These are phyloP conservation scores for Trilocha varians DNA, from an alignment of 2,888 invertebrate species.

Conservation along the genomic window DNA sequence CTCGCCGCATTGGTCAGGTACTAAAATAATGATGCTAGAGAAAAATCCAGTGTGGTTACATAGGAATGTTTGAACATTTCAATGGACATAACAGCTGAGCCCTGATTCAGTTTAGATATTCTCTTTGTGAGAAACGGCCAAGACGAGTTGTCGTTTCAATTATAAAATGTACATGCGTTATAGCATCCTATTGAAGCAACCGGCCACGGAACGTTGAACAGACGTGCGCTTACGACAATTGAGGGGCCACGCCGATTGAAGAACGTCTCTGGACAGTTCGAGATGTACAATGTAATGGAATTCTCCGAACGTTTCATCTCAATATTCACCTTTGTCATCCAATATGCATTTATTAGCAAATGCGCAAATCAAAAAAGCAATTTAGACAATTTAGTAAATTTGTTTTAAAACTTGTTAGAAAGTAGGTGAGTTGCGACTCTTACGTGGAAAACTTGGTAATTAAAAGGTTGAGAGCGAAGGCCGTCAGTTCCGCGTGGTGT, in stretches of 20 bases:
- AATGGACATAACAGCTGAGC: constrained; percentile 60
- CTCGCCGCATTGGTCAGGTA: constrained; percentile 1
- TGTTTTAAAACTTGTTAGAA: constrained; percentile 5
- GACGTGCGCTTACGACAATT: constrained; percentile 40
- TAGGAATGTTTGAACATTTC: constrained; percentile 35
- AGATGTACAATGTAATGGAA: constrained; percentile 33
- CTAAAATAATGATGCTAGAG: constrained; percentile 32
- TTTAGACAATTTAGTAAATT: neutral
- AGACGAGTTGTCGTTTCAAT: constrained; percentile 43
- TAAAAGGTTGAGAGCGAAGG: constrained; percentile 68
- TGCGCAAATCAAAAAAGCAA: no score
- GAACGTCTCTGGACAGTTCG: constrained; percentile 31
- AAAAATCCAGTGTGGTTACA: constrained; percentile 15
- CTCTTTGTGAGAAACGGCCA: neutral
- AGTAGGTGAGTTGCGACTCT: constrained; percentile 10
- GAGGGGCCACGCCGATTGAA: constrained; percentile 43
- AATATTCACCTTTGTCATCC: constrained; percentile 18
- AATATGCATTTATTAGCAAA: constrained; percentile 11
- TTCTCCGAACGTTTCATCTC: constrained; percentile 25
- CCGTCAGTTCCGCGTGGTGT: constrained; percentile 58
- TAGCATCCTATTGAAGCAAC: constrained; percentile 33
- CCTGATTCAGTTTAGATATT: constrained; percentile 34
- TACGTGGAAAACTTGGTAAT: constrained; percentile 25
- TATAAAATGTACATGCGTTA: constrained; percentile 24
- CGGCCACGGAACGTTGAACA: constrained; percentile 24